Evolutionary conservation across 2,797 vertebrate species (phyloP), one percentile per base, ranked within the genome.

Genomic region (Valencia hispanica): DNA sequence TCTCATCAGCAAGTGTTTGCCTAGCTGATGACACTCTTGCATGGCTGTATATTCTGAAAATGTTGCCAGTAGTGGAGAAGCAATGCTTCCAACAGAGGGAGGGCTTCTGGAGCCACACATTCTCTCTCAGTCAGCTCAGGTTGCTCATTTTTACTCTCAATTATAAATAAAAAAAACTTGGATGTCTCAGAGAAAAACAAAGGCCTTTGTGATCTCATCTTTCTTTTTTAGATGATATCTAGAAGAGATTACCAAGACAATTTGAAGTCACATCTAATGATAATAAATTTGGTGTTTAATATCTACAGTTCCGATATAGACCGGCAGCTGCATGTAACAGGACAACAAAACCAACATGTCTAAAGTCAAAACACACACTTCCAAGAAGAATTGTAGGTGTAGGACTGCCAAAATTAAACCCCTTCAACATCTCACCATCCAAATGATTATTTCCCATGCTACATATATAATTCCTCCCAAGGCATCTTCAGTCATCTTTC

Each of bases 331-430:
- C 89, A 88, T 89, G 81, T 89, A 86, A 82, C 83, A 87, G 84
- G 81, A 86, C 79, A 84, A 88, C 88, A 92, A 86, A 91, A 88
- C 84, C 79, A 83, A 79, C 81, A 88, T 77, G 79, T 75, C 80
- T 59, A 73, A 85, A 87, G 82, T 91, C 88, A 92, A 87, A 89
- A 87, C 87, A 84, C 83, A 86, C 90, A 93, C 90, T 80, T 72
- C 83, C 88, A 92, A 93, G 93, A 92, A 91, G 91, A 94, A 93
- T 93, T 90, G 81, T 82, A 83, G 82, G 57, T 79, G 86, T 86
- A 86, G 79, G 79, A 86, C 81, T 79, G 68, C 79, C 84, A 76
- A 78, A 77, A 36, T 12, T 32, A 25, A 69, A 61, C 48, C 39
- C 50, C 47, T 51, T 77, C 76, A 30, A 36, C 12, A 17, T 45